phyloP scores from a whole-genome alignment of 2,797 vertebrate genomes.

The Halcyon smyrnensis region DNA sequence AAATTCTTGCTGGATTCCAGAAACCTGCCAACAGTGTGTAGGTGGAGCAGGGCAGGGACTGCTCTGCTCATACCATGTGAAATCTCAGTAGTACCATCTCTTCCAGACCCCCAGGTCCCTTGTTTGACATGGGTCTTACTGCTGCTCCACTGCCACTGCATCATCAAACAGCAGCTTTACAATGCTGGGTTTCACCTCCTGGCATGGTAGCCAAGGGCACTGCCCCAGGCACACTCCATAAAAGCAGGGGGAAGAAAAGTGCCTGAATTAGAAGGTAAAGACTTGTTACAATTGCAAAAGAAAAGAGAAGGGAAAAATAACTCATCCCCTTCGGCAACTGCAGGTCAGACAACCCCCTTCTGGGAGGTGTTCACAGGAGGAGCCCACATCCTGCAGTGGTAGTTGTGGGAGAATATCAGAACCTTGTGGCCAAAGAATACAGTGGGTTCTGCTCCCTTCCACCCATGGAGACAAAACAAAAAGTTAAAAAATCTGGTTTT shows the following conservation, averaged over 20 bases:
- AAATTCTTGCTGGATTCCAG: neutral
- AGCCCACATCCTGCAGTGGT: neutral
- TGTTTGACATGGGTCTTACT: neutral
- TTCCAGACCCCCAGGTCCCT: neutral
- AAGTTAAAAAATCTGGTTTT: neutral
- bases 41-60: neutral
- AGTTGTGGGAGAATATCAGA: neutral
- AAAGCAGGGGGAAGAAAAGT: too few species aligned
- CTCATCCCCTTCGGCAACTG: neutral
- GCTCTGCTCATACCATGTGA: neutral
- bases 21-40: rapidly evolving
- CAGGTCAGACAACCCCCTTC: neutral
- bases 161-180: neutral
- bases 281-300: neutral
- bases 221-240: neutral
- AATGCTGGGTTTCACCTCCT: neutral
- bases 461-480: rapidly evolving
- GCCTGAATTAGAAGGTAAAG: neutral
- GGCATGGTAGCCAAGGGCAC: neutral
- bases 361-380: neutral
- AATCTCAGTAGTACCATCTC: neutral
- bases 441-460: rapidly evolving
- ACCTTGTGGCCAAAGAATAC: neutral
- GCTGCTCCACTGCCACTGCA: neutral
- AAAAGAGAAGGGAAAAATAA: neutral